Conservation (phyloP, 2,113 vertebrate genomes). For the Poeciliopsis occidentalis region DNA sequence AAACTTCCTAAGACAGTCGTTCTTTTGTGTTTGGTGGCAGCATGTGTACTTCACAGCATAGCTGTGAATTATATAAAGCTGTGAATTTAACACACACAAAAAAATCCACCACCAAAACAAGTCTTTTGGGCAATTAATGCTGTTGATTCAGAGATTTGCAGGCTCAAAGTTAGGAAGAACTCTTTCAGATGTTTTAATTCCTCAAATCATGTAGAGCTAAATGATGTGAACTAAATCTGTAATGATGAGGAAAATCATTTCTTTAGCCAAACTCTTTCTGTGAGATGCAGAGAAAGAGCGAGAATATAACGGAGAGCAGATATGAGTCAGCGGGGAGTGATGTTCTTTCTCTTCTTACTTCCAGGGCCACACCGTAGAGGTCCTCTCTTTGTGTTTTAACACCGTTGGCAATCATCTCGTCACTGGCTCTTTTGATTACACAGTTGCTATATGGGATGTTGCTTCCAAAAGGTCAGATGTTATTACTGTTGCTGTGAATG, state of each 20-base stretch:
- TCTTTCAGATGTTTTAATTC: conserved; percentile 8
- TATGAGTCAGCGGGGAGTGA: conserved; percentile 3
- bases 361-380: conserved; percentile 92
- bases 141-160: conserved; percentile 19
- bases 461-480: conserved; percentile 86
- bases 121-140: neutral
- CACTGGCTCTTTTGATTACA: conserved; percentile 94
- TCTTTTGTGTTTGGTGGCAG: no score
- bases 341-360: conserved; percentile 6
- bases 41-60: no score
- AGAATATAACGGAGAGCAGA: neutral
- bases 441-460: conserved; percentile 90
- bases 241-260: no score
- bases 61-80: no score
- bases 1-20: neutral
- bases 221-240: neutral
- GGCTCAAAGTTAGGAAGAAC: conserved; percentile 4
- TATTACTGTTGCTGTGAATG: neutral
- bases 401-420: conserved; percentile 87
- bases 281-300: neutral
- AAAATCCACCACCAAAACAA: no score
- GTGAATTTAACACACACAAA: no score
- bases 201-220: conserved; percentile 11
- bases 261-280: no score
- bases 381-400: conserved; percentile 90